phyloP scores from a whole-genome alignment of 2,888 invertebrate genomes.

The Alentia gelatinosa region DNA sequence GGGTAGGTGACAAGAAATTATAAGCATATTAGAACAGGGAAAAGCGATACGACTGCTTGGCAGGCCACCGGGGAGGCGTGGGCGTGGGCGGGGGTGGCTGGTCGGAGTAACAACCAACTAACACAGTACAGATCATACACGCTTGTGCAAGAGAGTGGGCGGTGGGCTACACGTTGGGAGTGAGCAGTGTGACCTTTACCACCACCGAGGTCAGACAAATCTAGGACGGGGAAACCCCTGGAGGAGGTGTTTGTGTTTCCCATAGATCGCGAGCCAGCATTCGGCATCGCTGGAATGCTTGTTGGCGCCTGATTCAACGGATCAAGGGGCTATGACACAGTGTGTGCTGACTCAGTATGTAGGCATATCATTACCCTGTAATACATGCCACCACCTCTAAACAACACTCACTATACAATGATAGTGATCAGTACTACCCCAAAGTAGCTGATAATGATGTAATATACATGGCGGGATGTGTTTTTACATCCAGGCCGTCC shows the following conservation, averaged over 20 bases:
- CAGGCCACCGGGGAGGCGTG: not conserved
- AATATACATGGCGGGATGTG: no score
- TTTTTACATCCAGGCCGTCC: no score
- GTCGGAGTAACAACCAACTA: not conserved
- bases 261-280: slow-evolving; percentile 18
- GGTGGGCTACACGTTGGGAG: not conserved
- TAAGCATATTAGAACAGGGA: not conserved
- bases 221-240: slow-evolving; percentile 50
- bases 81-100: not conserved
- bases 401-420: no score
- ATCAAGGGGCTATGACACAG: not conserved
- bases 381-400: not conserved
- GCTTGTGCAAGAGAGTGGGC: not conserved
- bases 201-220: slow-evolving; percentile 12
- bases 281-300: slow-evolving; percentile 29
- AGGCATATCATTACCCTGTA: not conserved
- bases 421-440: no score
- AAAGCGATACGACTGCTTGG: not conserved
- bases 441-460: no score
- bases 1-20: not conserved
- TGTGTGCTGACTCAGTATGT: not conserved
- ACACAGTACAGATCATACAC: not conserved
- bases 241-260: slow-evolving; percentile 49
- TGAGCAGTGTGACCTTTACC: not conserved
- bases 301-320: slow-evolving; percentile 12